Conservation (phyloP, 1,140 invertebrate species). For the Drosophila sechellia region DNA sequence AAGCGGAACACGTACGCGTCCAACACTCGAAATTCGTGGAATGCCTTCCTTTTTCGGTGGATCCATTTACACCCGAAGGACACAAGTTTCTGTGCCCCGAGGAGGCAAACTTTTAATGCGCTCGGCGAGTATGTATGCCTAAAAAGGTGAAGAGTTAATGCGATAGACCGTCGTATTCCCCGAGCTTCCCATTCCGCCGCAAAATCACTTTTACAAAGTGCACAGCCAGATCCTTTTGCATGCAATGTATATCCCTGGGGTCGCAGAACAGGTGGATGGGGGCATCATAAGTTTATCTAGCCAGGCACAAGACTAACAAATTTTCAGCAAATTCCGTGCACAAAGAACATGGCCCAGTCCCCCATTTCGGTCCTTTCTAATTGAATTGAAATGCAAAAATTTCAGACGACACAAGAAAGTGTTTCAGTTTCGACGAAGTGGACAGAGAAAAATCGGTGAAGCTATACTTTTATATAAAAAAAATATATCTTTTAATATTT, state of each 20-base stretch:
- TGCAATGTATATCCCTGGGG: constrained; percentile 46
- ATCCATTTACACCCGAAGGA: constrained; percentile 31
- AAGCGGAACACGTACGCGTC: constrained; percentile 75
- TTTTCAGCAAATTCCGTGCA: constrained; percentile 81
- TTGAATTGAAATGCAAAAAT: constrained; percentile 79
- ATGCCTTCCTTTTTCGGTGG: constrained; percentile 45
- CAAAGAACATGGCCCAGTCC: constrained; percentile 59
- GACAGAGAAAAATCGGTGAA: neutral
- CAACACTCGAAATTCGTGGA: constrained; percentile 73
- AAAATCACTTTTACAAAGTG: constrained; percentile 79
- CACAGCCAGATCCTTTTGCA: constrained; percentile 43
- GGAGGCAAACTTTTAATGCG: constrained; percentile 67
- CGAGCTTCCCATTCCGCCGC: constrained; percentile 38
- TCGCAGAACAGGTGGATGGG: neutral
- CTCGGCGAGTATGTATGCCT: constrained; percentile 33
- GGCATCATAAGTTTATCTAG: constrained; percentile 63
- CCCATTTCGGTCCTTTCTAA: constrained; percentile 40
- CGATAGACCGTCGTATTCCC: constrained; percentile 59
- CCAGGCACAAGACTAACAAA: constrained; percentile 74
- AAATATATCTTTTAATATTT: neutral
- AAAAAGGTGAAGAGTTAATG: constrained; percentile 71
- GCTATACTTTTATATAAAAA: neutral
- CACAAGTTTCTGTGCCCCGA: neutral
- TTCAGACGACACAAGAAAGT: constrained; percentile 44
- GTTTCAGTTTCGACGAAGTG: constrained; percentile 2